Evolutionary conservation across 2,888 invertebrate species (phyloP), one percentile per base, ranked within the genome.

Genomic region (Temnothorax rugatulus): DNA sequence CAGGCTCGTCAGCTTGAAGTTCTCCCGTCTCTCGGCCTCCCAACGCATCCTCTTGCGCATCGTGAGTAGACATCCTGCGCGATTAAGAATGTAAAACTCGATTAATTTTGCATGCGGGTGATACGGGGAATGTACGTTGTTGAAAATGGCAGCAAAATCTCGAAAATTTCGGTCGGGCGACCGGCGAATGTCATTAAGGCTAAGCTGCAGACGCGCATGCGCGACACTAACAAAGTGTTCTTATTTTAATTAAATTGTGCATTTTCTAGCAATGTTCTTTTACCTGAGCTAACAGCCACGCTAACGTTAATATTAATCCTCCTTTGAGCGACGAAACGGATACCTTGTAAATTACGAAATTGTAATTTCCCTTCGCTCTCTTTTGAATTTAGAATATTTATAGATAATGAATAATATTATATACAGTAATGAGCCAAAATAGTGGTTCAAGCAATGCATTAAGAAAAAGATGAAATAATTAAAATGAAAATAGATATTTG

Each of bases 1-100:
- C 87, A 97, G 94, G 29, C 96, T 96, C 0, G 97, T 96, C 50
- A 97, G 94, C 93, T 96, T 97, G 94, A 97, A 97, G 92, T 93
- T 94, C 84, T 95, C 94, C 44, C 93, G 93, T 71, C 91, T 92
- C 64, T 95, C 94, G 8, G 90, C 90, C 92, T 94, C 94, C 88
- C 93, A 92, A 52, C 90, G 88, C 90, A 93, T 93, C 90, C 91
- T 91, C 68, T 89, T 93, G n/a, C 92, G 91, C 83, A 92, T 90
- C 81, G 93, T 92, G 85, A 94, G 90, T 86, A 93, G 93, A 90
- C 93, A 94, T 71, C 94, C 94, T 94, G 92, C 82, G 85, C 41
- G 63, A 79, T 50, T 21, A 18, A 13, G 47, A 79, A 21, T 9
- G 11, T 57, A 18, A 34, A 15, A 52, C 15, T 34, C 15, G 29